phyloP scores from a whole-genome alignment of 1,140 invertebrate species.

The Conus ventricosus region DNA sequence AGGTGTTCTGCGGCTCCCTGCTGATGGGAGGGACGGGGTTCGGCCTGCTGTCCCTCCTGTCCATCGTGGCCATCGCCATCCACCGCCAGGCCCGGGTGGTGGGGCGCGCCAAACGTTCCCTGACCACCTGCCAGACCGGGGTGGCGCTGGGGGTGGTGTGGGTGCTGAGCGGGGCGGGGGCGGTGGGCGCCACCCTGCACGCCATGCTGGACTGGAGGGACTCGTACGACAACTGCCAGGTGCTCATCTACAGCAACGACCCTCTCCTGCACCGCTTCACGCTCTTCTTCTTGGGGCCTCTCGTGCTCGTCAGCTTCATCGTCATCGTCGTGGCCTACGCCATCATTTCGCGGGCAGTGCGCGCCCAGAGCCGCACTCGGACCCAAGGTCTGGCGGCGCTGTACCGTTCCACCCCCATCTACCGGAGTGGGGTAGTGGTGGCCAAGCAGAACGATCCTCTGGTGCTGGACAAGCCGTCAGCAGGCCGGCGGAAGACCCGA shows the following conservation, averaged over 20 bases:
- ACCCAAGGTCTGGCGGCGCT: background rate
- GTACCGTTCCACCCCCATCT: conserved; percentile 19
- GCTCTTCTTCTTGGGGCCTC: conserved; percentile 60
- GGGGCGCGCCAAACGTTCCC: conserved; percentile 45
- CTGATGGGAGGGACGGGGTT: conserved; percentile 57
- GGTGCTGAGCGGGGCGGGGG: conserved; percentile 49
- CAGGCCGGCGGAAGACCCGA: background rate
- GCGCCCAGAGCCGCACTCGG: conserved; percentile 43
- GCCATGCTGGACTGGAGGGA: conserved; percentile 55
- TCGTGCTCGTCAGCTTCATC: conserved; percentile 53
- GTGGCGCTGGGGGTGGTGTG: conserved; percentile 56
- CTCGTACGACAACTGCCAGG: conserved; percentile 51
- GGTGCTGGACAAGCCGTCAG: background rate
- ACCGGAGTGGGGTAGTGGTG: conserved; percentile 2
- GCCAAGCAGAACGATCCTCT: conserved; percentile 7
- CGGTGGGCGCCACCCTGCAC: conserved; percentile 57
- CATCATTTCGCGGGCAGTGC: conserved; percentile 53
- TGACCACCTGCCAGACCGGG: conserved; percentile 47
- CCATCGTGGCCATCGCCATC: conserved; percentile 57
- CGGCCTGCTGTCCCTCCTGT: conserved; percentile 57
- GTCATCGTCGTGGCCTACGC: conserved; percentile 54
- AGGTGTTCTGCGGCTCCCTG: conserved; percentile 60
- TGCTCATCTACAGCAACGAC: conserved; percentile 55
- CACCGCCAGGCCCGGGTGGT: conserved; percentile 56
- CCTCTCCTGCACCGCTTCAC: conserved; percentile 54